Percentiles rank a stretch among this genome's conserved stretches.
Evolutionary conservation across 2,113 vertebrate genomes (phyloP).

Genomic region (Corvus cornix): DNA sequence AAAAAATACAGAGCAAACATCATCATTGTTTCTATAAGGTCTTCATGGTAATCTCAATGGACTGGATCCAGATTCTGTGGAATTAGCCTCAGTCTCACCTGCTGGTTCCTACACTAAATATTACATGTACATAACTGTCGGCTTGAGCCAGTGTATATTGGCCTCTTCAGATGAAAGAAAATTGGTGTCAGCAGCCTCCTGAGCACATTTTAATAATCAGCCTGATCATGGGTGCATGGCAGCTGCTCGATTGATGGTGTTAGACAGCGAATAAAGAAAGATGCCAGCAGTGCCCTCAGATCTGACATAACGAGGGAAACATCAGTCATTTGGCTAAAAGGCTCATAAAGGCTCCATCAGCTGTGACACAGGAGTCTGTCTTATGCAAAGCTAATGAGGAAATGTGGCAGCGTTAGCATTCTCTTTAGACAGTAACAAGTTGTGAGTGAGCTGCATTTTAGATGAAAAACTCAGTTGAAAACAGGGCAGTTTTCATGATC

Average conservation of each 20-base stretch:
- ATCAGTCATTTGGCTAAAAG: constrained; percentile 83
- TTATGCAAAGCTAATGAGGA: constrained; percentile 77
- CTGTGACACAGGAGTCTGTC: constrained; percentile 76
- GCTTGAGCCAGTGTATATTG: constrained; percentile 54
- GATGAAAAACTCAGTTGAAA: constrained; percentile 60
- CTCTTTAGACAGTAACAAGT: constrained; percentile 73
- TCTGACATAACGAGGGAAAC: constrained; percentile 78
- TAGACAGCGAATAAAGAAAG: constrained; percentile 80
- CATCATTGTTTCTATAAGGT: not conserved
- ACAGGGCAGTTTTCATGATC: constrained; percentile 4
- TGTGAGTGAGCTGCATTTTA: constrained; percentile 66
- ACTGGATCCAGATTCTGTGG: not conserved
- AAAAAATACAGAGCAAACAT: not conserved
- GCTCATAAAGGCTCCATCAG: constrained; percentile 79
- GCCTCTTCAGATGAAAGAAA: constrained; percentile 76
- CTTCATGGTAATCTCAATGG: not conserved
- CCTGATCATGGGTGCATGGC: constrained; percentile 75
- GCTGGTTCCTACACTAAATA: constrained; percentile 57
- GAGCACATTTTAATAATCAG: constrained; percentile 81
- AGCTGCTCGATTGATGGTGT: constrained; percentile 77
- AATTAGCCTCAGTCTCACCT: constrained; percentile 41
- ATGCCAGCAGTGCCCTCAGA: constrained; percentile 79
- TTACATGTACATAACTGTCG: constrained; percentile 44
- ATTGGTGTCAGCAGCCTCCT: constrained; percentile 71
- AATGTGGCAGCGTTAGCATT: constrained; percentile 69